Percentiles rank a stretch among this genome's conserved stretches.
These are phyloP conservation scores for Gila robusta DNA, from an alignment of 2,797 vertebrate species.

Conservation along the genomic window DNA sequence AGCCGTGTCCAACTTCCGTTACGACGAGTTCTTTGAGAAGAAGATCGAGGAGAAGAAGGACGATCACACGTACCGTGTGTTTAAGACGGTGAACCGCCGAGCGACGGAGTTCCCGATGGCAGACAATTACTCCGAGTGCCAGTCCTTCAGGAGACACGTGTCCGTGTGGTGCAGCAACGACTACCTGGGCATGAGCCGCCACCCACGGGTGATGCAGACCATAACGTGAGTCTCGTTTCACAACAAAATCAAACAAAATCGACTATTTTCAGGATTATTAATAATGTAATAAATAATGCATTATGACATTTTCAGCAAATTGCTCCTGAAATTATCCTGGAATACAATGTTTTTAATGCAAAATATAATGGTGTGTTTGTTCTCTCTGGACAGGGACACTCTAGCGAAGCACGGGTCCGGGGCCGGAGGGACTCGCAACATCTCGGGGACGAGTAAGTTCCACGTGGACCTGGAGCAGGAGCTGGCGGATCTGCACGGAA, in stretches of 20 bases:
- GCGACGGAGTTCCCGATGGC: constrained; percentile 91
- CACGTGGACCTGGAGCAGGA: constrained; percentile 94
- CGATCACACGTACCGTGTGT: constrained; percentile 92
- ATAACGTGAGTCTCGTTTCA: constrained; percentile 60
- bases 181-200: constrained; percentile 94
- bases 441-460: constrained; percentile 97
- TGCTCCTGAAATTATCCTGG: background rate
- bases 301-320: background rate
- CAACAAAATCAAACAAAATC: no score
- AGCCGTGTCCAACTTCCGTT: constrained; percentile 89
- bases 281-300: no score
- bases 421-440: constrained; percentile 96
- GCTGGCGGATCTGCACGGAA: constrained; percentile 93
- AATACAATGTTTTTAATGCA: no score
- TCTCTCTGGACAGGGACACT: constrained; percentile 82
- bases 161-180: constrained; percentile 97
- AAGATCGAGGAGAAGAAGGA: constrained; percentile 90
- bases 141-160: constrained; percentile 86
- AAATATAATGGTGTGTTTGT: no score
- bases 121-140: constrained; percentile 85
- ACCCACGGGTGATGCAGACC: constrained; percentile 85
- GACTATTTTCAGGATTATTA: background rate
- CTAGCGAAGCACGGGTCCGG: constrained; percentile 93
- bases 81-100: constrained; percentile 91
- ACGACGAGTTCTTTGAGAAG: constrained; percentile 91